Evolutionary conservation across 2,888 invertebrate species (phyloP), one percentile per base, ranked within the genome.

Genomic region (Malacosoma neustria): DNA sequence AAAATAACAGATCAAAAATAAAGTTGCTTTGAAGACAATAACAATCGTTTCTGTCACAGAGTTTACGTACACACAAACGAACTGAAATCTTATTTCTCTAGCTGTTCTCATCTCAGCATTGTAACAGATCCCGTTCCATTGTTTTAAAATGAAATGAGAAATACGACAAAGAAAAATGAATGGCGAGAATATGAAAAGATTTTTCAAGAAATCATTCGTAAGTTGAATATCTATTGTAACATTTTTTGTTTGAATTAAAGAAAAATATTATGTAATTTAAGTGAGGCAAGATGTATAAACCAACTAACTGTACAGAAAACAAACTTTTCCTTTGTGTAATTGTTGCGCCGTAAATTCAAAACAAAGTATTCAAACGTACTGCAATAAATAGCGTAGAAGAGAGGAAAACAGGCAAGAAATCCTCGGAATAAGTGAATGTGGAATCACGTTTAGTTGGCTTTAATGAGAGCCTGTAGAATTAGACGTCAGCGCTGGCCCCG

Each of bases 401-500:
- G 22, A 22, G 22, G 22, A 22, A 22, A 22, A 22, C 22, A 22
- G 22, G 22, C 22, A 44, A 48, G 72, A 71, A 70, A 67, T 60
- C 54, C 57, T 49, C 63, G 52, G 57, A 58, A 61, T 76, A 76
- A 82, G 74, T 80, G 77, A 81, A 81, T 72, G 67, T 70, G 72
- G 67, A 62, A 59, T 49, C 49, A 53, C 67, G 63, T 72, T 75
- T 72, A 74, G 72, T 62, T 63, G 57, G 58, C 51, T 71, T 74
- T 82, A 84, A 84, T 80, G 82, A 81, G 80, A 63, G 64, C 58
- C 55, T 57, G 52, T 59, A 48, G 76, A 79, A 81, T 80, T 77
- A 80, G 76, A 59, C 62, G 66, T 73, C 76, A 70, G 72, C 61
- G 61, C 52, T 64, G 69, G 64, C 77, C 81, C 65, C 69, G 64